A percentile compares a stretch with the other conserved stretches of the same genome.
Conservation (phyloP, 2,888 invertebrate species). For the Hypomecis punctinalis region DNA sequence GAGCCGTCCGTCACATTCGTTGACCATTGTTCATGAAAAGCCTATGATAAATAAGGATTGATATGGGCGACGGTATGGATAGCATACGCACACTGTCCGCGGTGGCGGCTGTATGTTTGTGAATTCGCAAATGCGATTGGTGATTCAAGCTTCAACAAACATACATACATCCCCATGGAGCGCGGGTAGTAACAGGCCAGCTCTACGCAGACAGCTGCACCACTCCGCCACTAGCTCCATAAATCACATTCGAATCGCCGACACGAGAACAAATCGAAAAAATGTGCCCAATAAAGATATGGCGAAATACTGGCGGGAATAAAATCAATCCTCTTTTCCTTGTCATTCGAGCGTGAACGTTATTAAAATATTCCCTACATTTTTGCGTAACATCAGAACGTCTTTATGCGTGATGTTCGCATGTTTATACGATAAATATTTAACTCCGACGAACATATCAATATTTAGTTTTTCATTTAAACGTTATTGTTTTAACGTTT, state of each 20-base stretch:
- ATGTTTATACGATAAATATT: slow-evolving; percentile 21
- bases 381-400: slow-evolving; percentile 24
- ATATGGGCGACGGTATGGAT: not conserved
- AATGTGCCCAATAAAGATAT: slow-evolving; percentile 67
- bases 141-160: not conserved
- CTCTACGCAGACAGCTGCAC: slow-evolving; percentile 15
- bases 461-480: not conserved
- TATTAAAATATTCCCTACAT: slow-evolving; percentile 36
- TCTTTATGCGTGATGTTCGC: slow-evolving; percentile 22
- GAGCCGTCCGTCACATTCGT: slow-evolving; percentile 49
- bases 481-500: not conserved
- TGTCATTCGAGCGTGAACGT: slow-evolving; percentile 36
- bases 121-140: not conserved
- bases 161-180: not conserved
- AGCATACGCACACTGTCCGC: slow-evolving; percentile 20
- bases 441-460: slow-evolving; percentile 10
- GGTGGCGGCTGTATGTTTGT: not conserved
- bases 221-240: slow-evolving; percentile 44
- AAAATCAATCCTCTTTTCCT: slow-evolving; percentile 41
- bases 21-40: slow-evolving; percentile 55
- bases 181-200: not conserved
- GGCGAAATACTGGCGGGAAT: slow-evolving; percentile 40
- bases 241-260: slow-evolving; percentile 60
- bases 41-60: slow-evolving; percentile 57
- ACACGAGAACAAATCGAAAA: slow-evolving; percentile 61